Base-by-base conservation (phyloP, 2,888 invertebrate species). In the Molorchus minor region DNA sequence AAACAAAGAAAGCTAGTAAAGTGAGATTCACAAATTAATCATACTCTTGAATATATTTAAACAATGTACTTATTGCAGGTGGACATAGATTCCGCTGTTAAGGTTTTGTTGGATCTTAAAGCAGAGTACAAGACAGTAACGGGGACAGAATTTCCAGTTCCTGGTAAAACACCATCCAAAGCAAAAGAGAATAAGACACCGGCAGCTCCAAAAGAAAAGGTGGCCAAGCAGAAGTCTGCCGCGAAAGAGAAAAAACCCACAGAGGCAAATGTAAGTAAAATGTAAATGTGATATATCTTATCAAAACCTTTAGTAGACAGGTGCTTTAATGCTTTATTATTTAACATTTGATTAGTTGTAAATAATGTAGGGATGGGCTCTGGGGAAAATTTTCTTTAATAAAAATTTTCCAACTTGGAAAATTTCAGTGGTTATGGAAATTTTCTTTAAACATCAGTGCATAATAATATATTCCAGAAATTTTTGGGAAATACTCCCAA, bases 71-170 rank as follows among this genome's bases (percentile, higher is more conserved):
- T 25, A n/a, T 64, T 68, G 13, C 51, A 75, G 74, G 80, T 78
- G 8, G 69, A 81, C 49, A 71, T 84, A 44, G 83, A 84, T 71
- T 77, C 74, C 10, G 83, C 83, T 45, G 82, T 84, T 1, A 80
- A 82, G 67, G 68, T 77, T 38, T 73, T 90, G 12, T 72, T 88
- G 41, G 81, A 82, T 0, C 76, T 90, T 13, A 91, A 91, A 76
- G 80, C 82, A 1, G 82, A 87, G 61, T 90, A 86, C 74, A 90
- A 89, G 76, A 81, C 76, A 51, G 61, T 79, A 1, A 82, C 83
- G 12, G 82, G 84, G 40, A 79, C 78, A 19, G 83, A 83, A 71
- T 83, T 84, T 64, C 82, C 84, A 21, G 75, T 77, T 19, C 73
- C 80, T 38, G 79, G 79, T 13, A 78, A 81, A 63, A 58, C 71